Percentiles rank a stretch among this genome's conserved stretches.
These are phyloP conservation scores for Centropus bengalensis DNA, from an alignment of 2,113 vertebrate genomes.

Conservation along the genomic window DNA sequence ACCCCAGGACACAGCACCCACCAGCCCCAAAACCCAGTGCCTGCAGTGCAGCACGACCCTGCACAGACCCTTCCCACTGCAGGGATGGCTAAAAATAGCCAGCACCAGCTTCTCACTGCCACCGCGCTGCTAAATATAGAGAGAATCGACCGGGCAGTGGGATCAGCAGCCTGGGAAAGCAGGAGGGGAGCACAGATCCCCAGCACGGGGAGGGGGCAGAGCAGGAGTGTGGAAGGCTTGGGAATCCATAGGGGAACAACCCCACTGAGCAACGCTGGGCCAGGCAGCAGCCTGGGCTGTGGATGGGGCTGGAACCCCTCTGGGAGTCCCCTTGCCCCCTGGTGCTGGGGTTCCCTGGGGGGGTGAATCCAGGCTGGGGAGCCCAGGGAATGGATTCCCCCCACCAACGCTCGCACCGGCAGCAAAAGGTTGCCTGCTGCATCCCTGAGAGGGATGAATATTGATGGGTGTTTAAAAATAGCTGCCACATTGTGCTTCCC, in stretches of 20 bases:
- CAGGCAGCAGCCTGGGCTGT: background rate
- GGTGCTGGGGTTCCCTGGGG: background rate
- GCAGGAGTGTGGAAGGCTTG: background rate
- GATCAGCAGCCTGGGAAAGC: background rate
- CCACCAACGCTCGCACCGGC: background rate
- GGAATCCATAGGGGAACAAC: background rate
- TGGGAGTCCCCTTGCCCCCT: background rate
- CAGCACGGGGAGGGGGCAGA: background rate
- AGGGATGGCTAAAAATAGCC: constrained; percentile 42
- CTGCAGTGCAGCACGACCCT: constrained; percentile 42
- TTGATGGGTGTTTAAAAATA: constrained; percentile 69
- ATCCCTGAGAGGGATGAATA: constrained; percentile 61
- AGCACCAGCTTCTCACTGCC: background rate
- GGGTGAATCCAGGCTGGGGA: background rate
- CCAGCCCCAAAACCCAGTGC: background rate
- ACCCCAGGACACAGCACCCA: fast-evolving
- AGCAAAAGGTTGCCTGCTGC: constrained; percentile 23
- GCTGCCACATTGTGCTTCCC: constrained; percentile 69
- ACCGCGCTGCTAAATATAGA: constrained; percentile 30
- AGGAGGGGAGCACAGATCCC: background rate
- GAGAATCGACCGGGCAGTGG: background rate
- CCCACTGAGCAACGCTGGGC: background rate
- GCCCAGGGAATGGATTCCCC: background rate
- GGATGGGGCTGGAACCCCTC: background rate
- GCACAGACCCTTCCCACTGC: background rate